phyloP scores from a whole-genome alignment of 2,113 vertebrate species.

The Catharus fuscescens region DNA sequence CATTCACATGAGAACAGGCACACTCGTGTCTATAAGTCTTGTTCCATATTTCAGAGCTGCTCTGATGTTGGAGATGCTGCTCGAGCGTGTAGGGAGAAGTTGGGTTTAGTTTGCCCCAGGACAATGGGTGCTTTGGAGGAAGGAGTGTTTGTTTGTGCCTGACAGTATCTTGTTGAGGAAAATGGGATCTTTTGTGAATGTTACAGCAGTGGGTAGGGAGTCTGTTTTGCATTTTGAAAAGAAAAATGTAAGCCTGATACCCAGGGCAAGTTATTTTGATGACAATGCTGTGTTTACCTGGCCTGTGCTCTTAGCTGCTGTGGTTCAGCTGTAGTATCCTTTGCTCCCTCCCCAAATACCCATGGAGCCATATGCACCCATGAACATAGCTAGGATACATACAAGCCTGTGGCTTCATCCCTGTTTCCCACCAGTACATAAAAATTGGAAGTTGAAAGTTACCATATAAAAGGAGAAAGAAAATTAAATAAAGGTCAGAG shows the following conservation, averaged over 20 bases:
- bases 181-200: background rate
- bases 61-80: background rate
- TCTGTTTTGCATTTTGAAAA: background rate
- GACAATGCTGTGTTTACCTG: background rate
- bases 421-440: background rate
- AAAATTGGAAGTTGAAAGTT: conserved; percentile 10
- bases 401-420: background rate
- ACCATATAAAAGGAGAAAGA: conserved; percentile 28
- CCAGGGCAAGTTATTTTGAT: background rate
- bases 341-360: background rate
- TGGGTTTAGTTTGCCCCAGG: background rate
- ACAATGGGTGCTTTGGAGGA: background rate
- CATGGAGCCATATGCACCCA: background rate
- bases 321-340: background rate
- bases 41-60: background rate
- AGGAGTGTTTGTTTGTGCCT: background rate
- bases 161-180: background rate
- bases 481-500: conserved; percentile 47
- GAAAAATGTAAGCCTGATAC: background rate
- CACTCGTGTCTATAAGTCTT: background rate
- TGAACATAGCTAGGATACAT: background rate
- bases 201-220: background rate
- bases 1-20: background rate
- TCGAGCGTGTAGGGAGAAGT: background rate
- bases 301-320: background rate